Percentiles rank a stretch among this genome's conserved stretches.
phyloP scores from a whole-genome alignment of 2,113 vertebrate genomes.

The Sula dactylatra region DNA sequence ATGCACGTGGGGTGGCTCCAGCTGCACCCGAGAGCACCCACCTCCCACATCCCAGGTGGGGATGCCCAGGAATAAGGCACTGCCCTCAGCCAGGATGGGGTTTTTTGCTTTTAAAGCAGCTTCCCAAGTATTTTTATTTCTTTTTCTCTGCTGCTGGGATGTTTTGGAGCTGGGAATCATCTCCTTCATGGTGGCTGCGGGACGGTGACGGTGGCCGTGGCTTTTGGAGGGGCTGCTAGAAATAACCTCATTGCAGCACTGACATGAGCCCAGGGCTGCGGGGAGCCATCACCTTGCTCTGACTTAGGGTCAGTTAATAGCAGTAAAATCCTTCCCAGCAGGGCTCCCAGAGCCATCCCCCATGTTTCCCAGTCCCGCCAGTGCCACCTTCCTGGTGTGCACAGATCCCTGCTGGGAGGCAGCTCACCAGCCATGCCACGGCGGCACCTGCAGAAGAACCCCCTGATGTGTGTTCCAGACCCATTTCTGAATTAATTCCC shows the following conservation, averaged over 20 bases:
- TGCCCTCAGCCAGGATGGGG: neutral
- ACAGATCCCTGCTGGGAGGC: neutral
- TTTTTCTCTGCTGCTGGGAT: neutral
- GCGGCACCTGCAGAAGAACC: neutral
- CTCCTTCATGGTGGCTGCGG: neutral
- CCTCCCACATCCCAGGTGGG: neutral
- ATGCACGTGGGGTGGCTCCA: neutral
- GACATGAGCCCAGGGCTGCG: neutral
- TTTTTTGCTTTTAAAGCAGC: neutral
- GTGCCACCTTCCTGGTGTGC: neutral
- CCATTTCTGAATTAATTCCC: neutral
- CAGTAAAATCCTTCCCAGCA: neutral
- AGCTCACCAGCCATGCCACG: neutral
- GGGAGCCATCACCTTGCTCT: neutral
- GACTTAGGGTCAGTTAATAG: neutral
- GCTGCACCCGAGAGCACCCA: neutral
- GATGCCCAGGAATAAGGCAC: neutral
- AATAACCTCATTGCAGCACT: neutral
- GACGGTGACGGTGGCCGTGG: neutral
- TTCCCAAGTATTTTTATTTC: neutral
- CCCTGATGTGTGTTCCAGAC: fast-evolving
- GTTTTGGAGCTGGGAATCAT: neutral
- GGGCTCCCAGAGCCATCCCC: neutral
- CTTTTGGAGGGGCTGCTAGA: neutral
- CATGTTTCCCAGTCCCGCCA: neutral